Conservation (phyloP, 2,113 vertebrate genomes). For the Scophthalmus maximus region DNA sequence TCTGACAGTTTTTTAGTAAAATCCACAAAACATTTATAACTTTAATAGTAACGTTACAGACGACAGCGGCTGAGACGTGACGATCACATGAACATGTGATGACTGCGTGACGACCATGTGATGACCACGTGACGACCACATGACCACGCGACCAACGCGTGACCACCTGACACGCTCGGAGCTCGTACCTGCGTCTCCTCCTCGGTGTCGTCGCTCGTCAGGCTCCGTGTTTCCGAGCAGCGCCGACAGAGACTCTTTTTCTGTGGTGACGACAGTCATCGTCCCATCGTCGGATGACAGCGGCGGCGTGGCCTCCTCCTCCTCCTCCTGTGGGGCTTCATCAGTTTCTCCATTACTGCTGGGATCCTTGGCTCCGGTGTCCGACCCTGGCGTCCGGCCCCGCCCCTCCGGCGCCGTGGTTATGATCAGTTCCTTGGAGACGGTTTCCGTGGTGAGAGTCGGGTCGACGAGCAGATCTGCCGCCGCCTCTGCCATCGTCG, state of each 20-base stretch:
- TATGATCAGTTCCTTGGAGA: constrained; percentile 17
- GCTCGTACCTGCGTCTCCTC: not conserved
- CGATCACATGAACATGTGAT: too few species aligned
- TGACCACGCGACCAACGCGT: too few species aligned
- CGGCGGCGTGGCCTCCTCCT: constrained; percentile 31
- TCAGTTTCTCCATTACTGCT: not conserved
- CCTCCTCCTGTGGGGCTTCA: constrained; percentile 4
- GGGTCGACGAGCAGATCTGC: constrained; percentile 18
- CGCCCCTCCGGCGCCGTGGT: not conserved
- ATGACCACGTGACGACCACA: too few species aligned
- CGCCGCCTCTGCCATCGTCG: constrained; percentile 60
- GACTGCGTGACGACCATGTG: too few species aligned
- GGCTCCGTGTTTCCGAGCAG: constrained; percentile 21
- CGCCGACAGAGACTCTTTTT: constrained; percentile 42
- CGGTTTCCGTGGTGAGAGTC: not conserved
- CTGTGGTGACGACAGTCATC: constrained; percentile 5
- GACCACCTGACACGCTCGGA: too few species aligned
- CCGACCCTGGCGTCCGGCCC: not conserved
- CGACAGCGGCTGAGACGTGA: too few species aligned
- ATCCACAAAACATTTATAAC: too few species aligned
- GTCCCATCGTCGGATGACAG: constrained; percentile 44
- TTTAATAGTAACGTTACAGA: too few species aligned
- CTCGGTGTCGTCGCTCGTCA: not conserved
- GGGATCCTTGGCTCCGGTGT: not conserved
- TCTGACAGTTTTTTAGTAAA: too few species aligned